Percentiles rank a stretch among this genome's conserved stretches.
These are phyloP conservation scores for Dallia pectoralis DNA, from an alignment of 2,797 vertebrate species.

Conservation along the genomic window DNA sequence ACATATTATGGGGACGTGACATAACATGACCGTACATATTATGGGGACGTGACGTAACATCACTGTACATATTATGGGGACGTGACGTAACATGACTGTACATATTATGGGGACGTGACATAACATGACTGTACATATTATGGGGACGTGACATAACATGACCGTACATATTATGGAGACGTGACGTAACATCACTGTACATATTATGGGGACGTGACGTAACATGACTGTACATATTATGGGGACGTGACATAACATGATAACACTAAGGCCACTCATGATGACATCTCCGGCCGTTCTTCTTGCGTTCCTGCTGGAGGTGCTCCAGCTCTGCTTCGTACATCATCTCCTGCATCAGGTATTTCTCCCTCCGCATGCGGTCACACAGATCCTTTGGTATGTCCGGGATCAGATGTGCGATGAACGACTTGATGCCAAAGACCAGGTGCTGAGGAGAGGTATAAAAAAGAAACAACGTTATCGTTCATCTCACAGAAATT, in stretches of 20 bases:
- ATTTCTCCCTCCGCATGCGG: conserved; percentile 96
- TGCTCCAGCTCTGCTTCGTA: conserved; percentile 97
- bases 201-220: conserved; percentile 1
- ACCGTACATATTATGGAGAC: too few relatives aligned
- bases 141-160: too few relatives aligned
- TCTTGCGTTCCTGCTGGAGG: conserved; percentile 92
- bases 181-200: not conserved
- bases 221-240: conserved; percentile 1
- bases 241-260: conserved; percentile 25
- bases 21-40: too few relatives aligned
- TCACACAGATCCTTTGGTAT: conserved; percentile 96
- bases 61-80: too few relatives aligned
- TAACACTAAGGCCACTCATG: conserved; percentile 96
- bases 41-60: too few relatives aligned
- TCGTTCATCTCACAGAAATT: not conserved
- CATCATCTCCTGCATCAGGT: conserved; percentile 99
- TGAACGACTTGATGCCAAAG: conserved; percentile 98
- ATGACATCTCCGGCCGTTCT: conserved; percentile 93
- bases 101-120: too few relatives aligned
- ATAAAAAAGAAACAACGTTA: not conserved
- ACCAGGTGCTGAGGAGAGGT: conserved; percentile 72
- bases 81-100: too few relatives aligned
- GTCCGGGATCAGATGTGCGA: conserved; percentile 97
- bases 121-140: too few relatives aligned
- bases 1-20: too few relatives aligned